These are phyloP conservation scores for Styela plicata DNA, from an alignment of 23 tunicate species.

Conservation along the genomic window DNA sequence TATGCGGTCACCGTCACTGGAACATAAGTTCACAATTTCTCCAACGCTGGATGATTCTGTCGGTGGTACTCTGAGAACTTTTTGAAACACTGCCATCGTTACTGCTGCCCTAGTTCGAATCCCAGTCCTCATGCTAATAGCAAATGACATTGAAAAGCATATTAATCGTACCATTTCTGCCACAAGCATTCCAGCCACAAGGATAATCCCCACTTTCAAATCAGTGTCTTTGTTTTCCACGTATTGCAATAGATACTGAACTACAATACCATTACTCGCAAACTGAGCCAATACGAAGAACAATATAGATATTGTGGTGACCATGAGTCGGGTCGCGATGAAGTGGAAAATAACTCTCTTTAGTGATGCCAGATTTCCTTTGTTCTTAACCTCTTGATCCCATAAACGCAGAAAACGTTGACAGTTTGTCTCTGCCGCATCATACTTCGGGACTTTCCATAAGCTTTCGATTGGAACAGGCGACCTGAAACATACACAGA, in stretches of 20 bases:
- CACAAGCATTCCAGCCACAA: slow-evolving; percentile 24
- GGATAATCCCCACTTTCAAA: slow-evolving; percentile 29
- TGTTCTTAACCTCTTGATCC: slow-evolving; percentile 44
- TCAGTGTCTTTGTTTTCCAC: slow-evolving; percentile 25
- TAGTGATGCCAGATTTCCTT: slow-evolving; percentile 63
- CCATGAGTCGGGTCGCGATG: slow-evolving; percentile 48
- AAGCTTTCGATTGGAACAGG: slow-evolving; percentile 43
- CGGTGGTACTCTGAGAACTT: slow-evolving; percentile 47
- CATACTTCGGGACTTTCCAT: slow-evolving; percentile 61
- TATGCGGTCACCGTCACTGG: slow-evolving; percentile 86
- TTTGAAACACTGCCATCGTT: slow-evolving; percentile 48
- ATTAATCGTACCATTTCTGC: slow-evolving; percentile 42
- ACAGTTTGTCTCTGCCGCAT: slow-evolving; percentile 45
- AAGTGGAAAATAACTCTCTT: slow-evolving; percentile 46
- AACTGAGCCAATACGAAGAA: slow-evolving; percentile 41
- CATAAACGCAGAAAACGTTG: slow-evolving; percentile 46
- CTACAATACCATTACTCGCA: slow-evolving; percentile 45
- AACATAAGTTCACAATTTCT: slow-evolving; percentile 65
- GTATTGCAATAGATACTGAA: slow-evolving; percentile 35
- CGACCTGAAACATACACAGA: background rate
- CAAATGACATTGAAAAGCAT: slow-evolving; percentile 33
- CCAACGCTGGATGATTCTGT: slow-evolving; percentile 44
- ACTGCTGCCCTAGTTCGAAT: slow-evolving; percentile 56
- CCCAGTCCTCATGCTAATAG: slow-evolving; percentile 55
- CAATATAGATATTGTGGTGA: slow-evolving; percentile 17